These are phyloP conservation scores for Agrilus mali DNA, from an alignment of 2,888 invertebrate genomes.

Conservation along the genomic window DNA sequence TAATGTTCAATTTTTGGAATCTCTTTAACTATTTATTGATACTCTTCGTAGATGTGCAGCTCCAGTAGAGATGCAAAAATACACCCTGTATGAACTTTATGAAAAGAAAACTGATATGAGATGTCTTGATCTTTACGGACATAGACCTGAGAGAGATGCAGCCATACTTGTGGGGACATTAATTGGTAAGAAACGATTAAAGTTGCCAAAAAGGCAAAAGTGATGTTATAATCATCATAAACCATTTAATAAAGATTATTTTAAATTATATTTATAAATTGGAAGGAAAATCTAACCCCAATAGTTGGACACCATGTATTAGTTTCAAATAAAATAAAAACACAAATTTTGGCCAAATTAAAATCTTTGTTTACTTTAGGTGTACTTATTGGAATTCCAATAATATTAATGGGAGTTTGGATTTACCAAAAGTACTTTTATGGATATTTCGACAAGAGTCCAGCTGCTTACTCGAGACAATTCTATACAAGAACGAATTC, in stretches of 20 bases:
- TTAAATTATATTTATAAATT: too few relatives aligned
- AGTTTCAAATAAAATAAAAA: too few relatives aligned
- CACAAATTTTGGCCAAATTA: not conserved
- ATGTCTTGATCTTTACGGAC: slow-evolving; percentile 52
- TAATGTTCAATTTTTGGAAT: not conserved
- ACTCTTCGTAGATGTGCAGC: slow-evolving; percentile 43
- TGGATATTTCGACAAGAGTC: slow-evolving; percentile 41
- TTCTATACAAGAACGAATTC: slow-evolving; percentile 44
- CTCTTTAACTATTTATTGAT: slow-evolving; percentile 5
- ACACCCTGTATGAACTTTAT: slow-evolving; percentile 44
- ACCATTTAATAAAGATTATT: too few relatives aligned
- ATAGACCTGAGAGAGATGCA: slow-evolving; percentile 54
- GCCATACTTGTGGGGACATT: slow-evolving; percentile 55
- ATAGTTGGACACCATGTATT: too few relatives aligned
- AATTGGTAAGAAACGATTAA: slow-evolving; percentile 36
- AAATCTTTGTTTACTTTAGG: slow-evolving; percentile 31
- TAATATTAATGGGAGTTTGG: slow-evolving; percentile 45
- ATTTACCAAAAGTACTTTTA: slow-evolving; percentile 54
- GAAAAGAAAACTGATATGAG: slow-evolving; percentile 45
- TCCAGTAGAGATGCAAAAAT: slow-evolving; percentile 51
- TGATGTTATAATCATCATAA: too few relatives aligned
- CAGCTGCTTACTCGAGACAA: slow-evolving; percentile 50
- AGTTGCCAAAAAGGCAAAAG: too few relatives aligned
- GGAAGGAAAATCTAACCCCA: too few relatives aligned
- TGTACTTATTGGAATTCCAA: slow-evolving; percentile 53